Evolutionary conservation across 2,888 invertebrate species (phyloP).

Genomic region (Hololepta plana): DNA sequence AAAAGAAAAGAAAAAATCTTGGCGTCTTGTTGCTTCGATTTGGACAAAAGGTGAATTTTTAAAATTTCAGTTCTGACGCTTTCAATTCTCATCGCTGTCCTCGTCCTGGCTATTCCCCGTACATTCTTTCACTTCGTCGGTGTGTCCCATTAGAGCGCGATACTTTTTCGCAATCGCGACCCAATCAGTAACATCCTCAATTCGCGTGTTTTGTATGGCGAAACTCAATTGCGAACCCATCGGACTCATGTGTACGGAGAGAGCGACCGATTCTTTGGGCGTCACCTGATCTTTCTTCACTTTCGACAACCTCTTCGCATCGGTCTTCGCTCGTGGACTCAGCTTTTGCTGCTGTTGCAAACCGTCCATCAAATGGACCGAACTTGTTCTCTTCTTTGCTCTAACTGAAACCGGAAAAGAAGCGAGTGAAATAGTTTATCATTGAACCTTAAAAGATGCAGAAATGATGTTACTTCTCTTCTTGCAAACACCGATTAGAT

Average conservation of each 20-base stretch:
- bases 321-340: slow-evolving; percentile 72
- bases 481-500: slow-evolving; percentile 62
- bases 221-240: slow-evolving; percentile 73
- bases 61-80: too few relatives aligned
- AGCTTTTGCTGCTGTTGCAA: slow-evolving; percentile 46
- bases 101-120: slow-evolving; percentile 20
- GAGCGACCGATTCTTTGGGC: slow-evolving; percentile 59
- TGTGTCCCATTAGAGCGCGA: slow-evolving; percentile 48
- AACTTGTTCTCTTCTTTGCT: slow-evolving; percentile 51
- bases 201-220: slow-evolving; percentile 52
- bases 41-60: too few relatives aligned
- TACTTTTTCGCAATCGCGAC: slow-evolving; percentile 80
- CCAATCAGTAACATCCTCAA: slow-evolving; percentile 86
- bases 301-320: slow-evolving; percentile 76
- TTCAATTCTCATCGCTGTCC: slow-evolving; percentile 21
- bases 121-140: slow-evolving; percentile 35
- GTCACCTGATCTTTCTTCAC: slow-evolving; percentile 72
- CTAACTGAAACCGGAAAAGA: slow-evolving; percentile 16
- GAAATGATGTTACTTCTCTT: slow-evolving; percentile 24
- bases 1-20: too few relatives aligned
- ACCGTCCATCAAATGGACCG: slow-evolving; percentile 67
- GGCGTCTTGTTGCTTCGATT: too few relatives aligned
- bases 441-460: background rate
- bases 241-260: slow-evolving; percentile 68
- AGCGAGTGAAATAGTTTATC: background rate